phyloP scores from a whole-genome alignment of 2,888 invertebrate species.

The Ashinkailepas kermadecensis region DNA sequence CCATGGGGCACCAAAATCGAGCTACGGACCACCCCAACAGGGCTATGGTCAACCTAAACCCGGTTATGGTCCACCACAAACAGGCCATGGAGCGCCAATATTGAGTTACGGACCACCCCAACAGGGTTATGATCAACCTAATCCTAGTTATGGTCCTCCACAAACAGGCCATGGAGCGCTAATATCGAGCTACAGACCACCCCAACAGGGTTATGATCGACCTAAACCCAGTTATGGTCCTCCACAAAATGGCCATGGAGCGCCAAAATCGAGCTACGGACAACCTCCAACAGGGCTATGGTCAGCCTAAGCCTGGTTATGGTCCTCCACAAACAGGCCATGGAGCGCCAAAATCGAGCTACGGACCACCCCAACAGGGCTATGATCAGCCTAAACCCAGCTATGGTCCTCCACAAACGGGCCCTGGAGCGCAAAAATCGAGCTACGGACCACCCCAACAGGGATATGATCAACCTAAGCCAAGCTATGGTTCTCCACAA shows the following conservation, averaged over 20 bases:
- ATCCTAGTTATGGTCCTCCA: background rate
- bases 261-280: background rate
- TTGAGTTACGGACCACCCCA: background rate
- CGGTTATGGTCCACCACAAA: background rate
- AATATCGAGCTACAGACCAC: background rate
- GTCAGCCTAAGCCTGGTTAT: background rate
- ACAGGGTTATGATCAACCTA: background rate
- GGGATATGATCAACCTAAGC: background rate
- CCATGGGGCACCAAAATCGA: background rate
- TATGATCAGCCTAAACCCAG: no score
- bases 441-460: background rate
- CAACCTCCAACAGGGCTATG: background rate
- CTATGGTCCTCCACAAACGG: no score
- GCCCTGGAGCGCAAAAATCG: background rate
- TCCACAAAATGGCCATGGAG: background rate
- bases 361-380: no score
- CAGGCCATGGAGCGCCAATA: background rate
- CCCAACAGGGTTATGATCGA: background rate
- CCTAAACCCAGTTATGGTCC: background rate
- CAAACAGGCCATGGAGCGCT: background rate
- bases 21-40: background rate
- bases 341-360: background rate
- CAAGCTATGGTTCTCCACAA: background rate
- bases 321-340: background rate
- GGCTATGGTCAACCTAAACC: background rate